These are phyloP conservation scores for Psococerastis gibbosa DNA, from an alignment of 2,888 invertebrate genomes.

Conservation along the genomic window DNA sequence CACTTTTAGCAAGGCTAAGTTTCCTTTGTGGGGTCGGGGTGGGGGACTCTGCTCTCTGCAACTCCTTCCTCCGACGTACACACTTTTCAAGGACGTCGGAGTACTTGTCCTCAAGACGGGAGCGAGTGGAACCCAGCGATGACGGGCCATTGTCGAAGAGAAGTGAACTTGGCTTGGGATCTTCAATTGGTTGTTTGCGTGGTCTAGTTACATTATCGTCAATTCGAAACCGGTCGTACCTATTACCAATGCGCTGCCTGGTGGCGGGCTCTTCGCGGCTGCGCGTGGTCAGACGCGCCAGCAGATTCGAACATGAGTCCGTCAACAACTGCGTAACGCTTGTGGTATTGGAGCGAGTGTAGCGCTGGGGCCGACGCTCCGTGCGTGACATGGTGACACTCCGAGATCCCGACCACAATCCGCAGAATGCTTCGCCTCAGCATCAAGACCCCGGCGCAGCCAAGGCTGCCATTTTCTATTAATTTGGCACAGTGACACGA, in stretches of 20 bases:
- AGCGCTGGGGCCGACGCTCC: slow-evolving; percentile 38
- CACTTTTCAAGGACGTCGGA: slow-evolving; percentile 53
- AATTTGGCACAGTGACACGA: background rate
- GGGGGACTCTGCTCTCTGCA: slow-evolving; percentile 18
- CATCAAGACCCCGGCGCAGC: slow-evolving; percentile 4
- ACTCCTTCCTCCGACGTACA: slow-evolving; percentile 28
- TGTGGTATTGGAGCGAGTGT: slow-evolving; percentile 56
- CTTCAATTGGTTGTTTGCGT: background rate
- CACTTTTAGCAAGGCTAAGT: slow-evolving; percentile 38
- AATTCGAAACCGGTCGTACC: background rate
- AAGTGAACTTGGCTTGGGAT: background rate
- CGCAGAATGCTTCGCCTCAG: background rate
- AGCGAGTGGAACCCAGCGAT: slow-evolving; percentile 35
- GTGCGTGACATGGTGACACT: slow-evolving; percentile 20
- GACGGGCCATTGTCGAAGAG: background rate
- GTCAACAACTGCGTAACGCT: slow-evolving; percentile 72
- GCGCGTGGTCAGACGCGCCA: slow-evolving; percentile 56
- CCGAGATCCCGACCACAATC: background rate
- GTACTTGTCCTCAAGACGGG: slow-evolving; percentile 60
- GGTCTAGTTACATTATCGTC: background rate
- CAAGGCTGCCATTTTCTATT: background rate
- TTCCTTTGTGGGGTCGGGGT: background rate
- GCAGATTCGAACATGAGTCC: slow-evolving; percentile 69
- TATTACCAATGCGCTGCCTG: background rate
- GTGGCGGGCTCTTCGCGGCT: background rate